phyloP scores from a whole-genome alignment of 2,113 vertebrate genomes.

The Aptenodytes patagonicus region DNA sequence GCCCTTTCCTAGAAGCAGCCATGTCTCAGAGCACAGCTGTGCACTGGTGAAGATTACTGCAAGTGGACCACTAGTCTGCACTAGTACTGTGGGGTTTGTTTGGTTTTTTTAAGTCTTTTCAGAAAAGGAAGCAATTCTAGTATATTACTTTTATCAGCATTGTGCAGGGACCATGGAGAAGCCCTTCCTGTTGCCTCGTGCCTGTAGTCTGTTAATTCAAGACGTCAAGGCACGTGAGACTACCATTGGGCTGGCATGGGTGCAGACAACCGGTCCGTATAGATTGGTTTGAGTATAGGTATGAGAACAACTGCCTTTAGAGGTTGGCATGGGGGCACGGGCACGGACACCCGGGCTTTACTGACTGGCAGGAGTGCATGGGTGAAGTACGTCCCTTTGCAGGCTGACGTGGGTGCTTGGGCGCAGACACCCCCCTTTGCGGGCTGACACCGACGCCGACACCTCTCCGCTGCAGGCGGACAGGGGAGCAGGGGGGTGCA shows the following conservation, averaged over 20 bases:
- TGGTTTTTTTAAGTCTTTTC: neutral
- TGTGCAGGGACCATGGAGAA: neutral
- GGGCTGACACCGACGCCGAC: too few species aligned
- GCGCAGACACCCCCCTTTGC: neutral
- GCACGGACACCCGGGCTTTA: neutral
- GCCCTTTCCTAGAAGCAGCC: neutral
- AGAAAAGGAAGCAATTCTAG: neutral
- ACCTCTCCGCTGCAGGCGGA: neutral
- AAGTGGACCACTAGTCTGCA: neutral
- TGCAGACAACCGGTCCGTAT: fast-evolving
- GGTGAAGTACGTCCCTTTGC: neutral
- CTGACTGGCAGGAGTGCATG: fast-evolving
- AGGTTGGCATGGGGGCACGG: fast-evolving
- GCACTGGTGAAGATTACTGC: too few species aligned
- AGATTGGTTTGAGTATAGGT: fast-evolving
- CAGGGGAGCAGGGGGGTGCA: neutral
- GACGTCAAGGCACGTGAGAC: too few species aligned
- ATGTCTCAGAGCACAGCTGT: neutral
- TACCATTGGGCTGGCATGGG: fast-evolving
- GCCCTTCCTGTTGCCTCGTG: neutral
- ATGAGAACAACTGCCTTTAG: neutral
- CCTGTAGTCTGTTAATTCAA: too few species aligned
- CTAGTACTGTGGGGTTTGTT: neutral
- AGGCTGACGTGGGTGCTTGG: neutral
- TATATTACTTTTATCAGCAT: neutral